phyloP scores from a whole-genome alignment of 2,113 vertebrate species.

The Excalfactoria chinensis region DNA sequence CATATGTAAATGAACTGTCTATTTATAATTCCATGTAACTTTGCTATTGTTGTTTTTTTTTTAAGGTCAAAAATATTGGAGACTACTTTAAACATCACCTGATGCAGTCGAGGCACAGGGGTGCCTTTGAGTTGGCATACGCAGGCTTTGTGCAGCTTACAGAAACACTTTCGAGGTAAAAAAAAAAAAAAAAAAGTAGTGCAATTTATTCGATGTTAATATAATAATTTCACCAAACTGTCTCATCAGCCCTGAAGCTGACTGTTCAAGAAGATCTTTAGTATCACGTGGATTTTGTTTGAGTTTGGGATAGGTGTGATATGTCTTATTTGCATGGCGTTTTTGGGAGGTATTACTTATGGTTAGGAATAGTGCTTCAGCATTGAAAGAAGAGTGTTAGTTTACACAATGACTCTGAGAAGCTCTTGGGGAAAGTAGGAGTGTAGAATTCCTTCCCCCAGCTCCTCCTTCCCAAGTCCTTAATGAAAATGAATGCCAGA shows the following conservation, averaged over 20 bases:
- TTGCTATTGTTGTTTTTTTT: background rate
- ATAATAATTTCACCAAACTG: slow-evolving; percentile 5
- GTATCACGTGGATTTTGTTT: background rate
- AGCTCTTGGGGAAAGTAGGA: background rate
- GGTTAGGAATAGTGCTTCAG: background rate
- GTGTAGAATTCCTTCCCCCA: background rate
- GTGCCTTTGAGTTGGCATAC: slow-evolving; percentile 96
- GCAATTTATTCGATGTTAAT: background rate
- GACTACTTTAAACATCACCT: slow-evolving; percentile 94
- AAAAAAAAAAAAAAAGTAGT: background rate
- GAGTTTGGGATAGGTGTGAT: background rate
- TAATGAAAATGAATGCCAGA: background rate
- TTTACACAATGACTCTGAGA: background rate
- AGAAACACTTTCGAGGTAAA: slow-evolving; percentile 91
- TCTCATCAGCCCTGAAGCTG: background rate
- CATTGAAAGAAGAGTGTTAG: background rate
- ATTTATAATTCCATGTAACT: background rate
- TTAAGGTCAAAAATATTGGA: slow-evolving; percentile 91
- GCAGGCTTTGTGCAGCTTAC: slow-evolving; percentile 95
- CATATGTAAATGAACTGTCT: background rate
- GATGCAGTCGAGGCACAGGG: slow-evolving; percentile 94
- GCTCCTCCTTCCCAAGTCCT: background rate
- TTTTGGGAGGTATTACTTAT: background rate
- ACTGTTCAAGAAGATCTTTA: background rate
- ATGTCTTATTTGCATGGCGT: background rate